Conservation (phyloP, 53 echinoderm and acorn worm genomes). For the Stichopus horrens region DNA sequence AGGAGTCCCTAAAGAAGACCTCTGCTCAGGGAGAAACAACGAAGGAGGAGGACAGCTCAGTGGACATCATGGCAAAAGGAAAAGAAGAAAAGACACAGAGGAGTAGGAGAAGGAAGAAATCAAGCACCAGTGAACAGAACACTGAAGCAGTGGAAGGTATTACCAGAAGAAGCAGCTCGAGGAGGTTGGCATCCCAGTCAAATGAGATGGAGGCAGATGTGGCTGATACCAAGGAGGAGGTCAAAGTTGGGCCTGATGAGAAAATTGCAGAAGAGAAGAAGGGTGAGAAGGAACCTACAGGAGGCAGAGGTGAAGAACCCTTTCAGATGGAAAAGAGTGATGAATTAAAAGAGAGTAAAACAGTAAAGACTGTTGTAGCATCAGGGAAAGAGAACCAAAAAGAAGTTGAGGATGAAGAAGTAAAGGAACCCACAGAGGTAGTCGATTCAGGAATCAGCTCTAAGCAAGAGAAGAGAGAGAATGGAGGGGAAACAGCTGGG, state of each 20-base stretch:
- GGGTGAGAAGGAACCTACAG: neutral
- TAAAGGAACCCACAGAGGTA: neutral
- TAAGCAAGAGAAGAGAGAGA: constrained; percentile 19
- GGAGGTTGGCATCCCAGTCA: constrained; percentile 4
- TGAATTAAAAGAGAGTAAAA: constrained; percentile 24
- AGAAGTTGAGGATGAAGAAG: constrained; percentile 47
- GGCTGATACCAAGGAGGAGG: constrained; percentile 24
- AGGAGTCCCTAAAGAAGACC: constrained; percentile 54
- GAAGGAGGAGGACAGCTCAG: constrained; percentile 52
- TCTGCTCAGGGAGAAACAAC: neutral
- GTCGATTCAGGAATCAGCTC: neutral
- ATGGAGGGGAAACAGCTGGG: constrained; percentile 23
- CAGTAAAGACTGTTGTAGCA: constrained; percentile 1
- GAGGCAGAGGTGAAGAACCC: constrained; percentile 6
- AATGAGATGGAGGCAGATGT: constrained; percentile 13
- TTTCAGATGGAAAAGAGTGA: constrained; percentile 35
- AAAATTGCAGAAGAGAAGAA: constrained; percentile 3
- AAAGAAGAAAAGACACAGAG: constrained; percentile 38
- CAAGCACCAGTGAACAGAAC: constrained; percentile 37
- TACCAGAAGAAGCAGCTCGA: constrained; percentile 30
- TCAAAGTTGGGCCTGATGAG: constrained; percentile 5
- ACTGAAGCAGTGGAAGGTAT: constrained; percentile 24
- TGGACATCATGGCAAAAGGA: constrained; percentile 8
- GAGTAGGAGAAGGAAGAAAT: constrained; percentile 34
- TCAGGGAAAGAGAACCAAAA: constrained; percentile 14